A percentile compares a stretch with the other conserved stretches of the same genome.
phyloP scores from a whole-genome alignment of 2,888 invertebrate genomes.

The Brenthis hecate region DNA sequence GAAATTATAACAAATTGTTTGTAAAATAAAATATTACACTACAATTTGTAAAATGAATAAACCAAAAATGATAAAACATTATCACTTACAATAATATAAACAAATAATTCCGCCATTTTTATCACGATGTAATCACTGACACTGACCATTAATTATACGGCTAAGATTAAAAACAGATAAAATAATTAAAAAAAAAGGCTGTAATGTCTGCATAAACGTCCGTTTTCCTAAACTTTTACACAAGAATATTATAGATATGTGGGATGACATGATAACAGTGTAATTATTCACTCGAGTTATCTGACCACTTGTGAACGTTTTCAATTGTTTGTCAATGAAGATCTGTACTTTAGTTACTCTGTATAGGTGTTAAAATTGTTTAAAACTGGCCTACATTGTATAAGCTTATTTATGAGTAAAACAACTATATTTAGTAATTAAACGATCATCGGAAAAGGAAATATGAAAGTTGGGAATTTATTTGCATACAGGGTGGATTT shows the following conservation, averaged over 20 bases:
- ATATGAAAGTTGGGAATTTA: background rate
- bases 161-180: background rate
- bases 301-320: constrained; percentile 23
- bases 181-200: background rate
- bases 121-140: background rate
- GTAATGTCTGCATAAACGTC: constrained; percentile 2
- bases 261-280: constrained; percentile 29
- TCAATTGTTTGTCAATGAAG: constrained; percentile 11
- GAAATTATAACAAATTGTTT: too few species aligned
- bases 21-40: too few species aligned
- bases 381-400: background rate
- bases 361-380: constrained; percentile 7
- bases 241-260: constrained; percentile 10
- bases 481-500: background rate
- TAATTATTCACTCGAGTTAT: constrained; percentile 31
- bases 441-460: background rate
- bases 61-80: too few species aligned
- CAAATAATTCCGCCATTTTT: constrained; percentile 2
- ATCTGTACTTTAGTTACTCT: background rate
- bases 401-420: background rate
- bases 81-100: constrained; percentile 4
- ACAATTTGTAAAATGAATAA: too few species aligned
- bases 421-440: constrained; percentile 3
- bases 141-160: background rate
- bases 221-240: constrained; percentile 3